phyloP scores from a whole-genome alignment of 2,113 vertebrate genomes.

The Sminthopsis crassicaudata region DNA sequence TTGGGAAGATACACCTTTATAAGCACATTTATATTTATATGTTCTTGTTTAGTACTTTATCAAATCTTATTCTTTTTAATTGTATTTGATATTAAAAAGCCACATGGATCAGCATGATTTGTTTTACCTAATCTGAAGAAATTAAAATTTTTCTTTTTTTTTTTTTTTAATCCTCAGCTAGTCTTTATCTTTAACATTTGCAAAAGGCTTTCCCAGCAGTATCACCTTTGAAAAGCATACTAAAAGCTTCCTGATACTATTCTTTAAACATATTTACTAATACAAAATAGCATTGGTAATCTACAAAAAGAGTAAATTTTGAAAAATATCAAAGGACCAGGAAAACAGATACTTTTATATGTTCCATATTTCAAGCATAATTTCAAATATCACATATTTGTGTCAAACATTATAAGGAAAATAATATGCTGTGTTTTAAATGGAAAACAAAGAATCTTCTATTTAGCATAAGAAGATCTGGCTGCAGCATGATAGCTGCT shows the following conservation, averaged over 20 bases:
- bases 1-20: background rate
- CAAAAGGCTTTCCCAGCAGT: constrained; percentile 52
- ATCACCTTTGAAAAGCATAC: constrained; percentile 54
- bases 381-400: background rate
- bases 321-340: background rate
- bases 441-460: background rate
- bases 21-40: constrained; percentile 6
- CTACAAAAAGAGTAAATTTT: background rate
- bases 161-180: background rate
- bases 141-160: constrained; percentile 8
- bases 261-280: constrained; percentile 67
- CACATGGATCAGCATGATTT: background rate
- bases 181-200: constrained; percentile 54
- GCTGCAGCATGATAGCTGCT: background rate
- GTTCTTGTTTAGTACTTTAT: constrained; percentile 13
- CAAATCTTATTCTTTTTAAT: constrained; percentile 14
- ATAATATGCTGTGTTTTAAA: background rate
- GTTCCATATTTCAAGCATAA: background rate
- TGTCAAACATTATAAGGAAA: constrained; percentile 13
- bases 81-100: constrained; percentile 48
- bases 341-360: constrained; percentile 12
- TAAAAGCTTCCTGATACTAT: constrained; percentile 55
- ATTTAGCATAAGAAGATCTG: background rate
- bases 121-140: constrained; percentile 49
- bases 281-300: constrained; percentile 50